Conservation (phyloP, 1,140 invertebrate genomes). For the Aphaenogaster rudis region DNA sequence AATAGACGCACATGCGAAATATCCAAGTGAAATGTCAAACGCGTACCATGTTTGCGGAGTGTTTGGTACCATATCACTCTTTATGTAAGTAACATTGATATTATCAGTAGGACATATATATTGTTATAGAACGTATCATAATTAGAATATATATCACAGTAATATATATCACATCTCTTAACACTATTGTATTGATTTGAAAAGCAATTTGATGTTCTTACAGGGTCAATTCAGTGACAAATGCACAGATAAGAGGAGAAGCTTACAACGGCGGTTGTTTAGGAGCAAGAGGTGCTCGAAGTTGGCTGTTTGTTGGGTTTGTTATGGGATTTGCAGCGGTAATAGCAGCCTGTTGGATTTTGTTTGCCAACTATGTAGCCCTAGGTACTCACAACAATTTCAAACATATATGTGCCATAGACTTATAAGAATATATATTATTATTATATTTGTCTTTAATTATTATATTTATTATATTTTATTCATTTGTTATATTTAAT, state of each 20-base stretch:
- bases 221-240: conserved; percentile 98
- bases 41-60: conserved; percentile 98
- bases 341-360: conserved; percentile 98
- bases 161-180: not conserved
- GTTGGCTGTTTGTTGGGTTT: conserved; percentile 99
- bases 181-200: conserved; percentile 7
- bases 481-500: too few species aligned
- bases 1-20: conserved; percentile 96
- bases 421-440: not conserved
- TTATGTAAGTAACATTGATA: conserved; percentile 92
- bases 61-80: conserved; percentile 96
- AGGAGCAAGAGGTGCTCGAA: conserved; percentile 94
- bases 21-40: conserved; percentile 91
- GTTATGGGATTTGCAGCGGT: conserved; percentile 98
- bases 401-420: not conserved
- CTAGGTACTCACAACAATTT: conserved; percentile 79
- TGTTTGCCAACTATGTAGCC: conserved; percentile 93
- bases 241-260: conserved; percentile 96
- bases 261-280: conserved; percentile 95
- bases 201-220: conserved; percentile 1
- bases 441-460: not conserved
- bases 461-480: too few species aligned
- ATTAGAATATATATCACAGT: not conserved
- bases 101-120: not conserved
- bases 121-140: not conserved